These are phyloP conservation scores for Prochilodus magdalenae DNA, from an alignment of 2,113 vertebrate species.

Conservation along the genomic window DNA sequence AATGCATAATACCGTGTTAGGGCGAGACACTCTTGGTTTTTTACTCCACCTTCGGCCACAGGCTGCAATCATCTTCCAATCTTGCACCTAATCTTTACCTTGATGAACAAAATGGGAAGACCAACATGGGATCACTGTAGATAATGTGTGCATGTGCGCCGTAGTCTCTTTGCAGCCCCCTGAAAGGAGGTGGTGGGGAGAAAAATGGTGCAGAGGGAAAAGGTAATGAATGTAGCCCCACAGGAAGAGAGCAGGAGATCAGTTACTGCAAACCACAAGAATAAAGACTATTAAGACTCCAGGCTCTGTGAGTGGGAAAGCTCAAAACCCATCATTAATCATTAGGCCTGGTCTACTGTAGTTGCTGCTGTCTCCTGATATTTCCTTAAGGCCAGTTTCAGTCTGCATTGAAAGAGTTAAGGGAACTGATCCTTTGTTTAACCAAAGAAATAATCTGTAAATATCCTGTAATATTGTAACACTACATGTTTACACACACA, in stretches of 20 bases:
- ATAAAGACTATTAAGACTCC: conserved; percentile 26
- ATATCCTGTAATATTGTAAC: neutral
- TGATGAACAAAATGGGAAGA: conserved; percentile 15
- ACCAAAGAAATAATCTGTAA: no score
- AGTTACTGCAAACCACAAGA: neutral
- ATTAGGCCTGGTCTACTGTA: neutral
- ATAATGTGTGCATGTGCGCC: neutral
- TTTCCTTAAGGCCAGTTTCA: neutral
- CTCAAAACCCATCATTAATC: conserved; percentile 32
- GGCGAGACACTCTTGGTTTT: neutral
- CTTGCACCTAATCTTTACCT: conserved; percentile 1
- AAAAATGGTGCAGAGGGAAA: conserved; percentile 17
- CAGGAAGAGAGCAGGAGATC: neutral
- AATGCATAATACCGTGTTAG: conserved; percentile 10
- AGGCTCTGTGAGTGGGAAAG: conserved; percentile 3
- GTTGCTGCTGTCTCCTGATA: neutral
- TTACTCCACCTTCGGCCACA: neutral
- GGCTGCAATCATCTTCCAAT: conserved; percentile 11
- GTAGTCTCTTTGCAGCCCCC: neutral
- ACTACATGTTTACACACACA: neutral
- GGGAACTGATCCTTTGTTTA: neutral
- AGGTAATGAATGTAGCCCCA: conserved; percentile 30
- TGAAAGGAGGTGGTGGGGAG: neutral
- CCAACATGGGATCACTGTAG: neutral
- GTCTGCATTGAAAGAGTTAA: neutral